These are phyloP conservation scores for Chelonus formosanus DNA, from an alignment of 2,888 invertebrate species.

Conservation along the genomic window DNA sequence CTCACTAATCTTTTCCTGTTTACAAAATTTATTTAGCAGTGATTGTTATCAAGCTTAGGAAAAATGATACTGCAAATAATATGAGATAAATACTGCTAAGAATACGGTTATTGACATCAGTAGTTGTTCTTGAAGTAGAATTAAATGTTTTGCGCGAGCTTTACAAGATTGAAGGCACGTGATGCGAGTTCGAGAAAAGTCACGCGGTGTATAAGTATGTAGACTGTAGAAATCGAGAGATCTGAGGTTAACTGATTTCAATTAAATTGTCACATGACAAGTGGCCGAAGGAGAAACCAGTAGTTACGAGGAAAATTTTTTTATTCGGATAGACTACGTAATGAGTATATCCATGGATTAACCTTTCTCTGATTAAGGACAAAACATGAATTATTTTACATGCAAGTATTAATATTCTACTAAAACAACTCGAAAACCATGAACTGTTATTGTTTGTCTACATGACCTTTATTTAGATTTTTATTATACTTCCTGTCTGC, in stretches of 20 bases:
- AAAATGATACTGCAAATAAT: neutral
- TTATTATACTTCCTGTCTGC: too few species aligned
- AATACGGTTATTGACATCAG: constrained; percentile 28
- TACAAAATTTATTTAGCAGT: neutral
- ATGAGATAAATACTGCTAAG: neutral
- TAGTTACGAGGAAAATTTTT: constrained; percentile 42
- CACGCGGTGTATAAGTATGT: constrained; percentile 5
- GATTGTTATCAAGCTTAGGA: neutral
- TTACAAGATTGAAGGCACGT: constrained; percentile 32
- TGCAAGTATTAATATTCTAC: neutral
- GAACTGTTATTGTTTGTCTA: too few species aligned
- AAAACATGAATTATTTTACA: neutral
- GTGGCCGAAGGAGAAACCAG: constrained; percentile 16
- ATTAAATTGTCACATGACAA: constrained; percentile 42
- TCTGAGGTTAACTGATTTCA: constrained; percentile 41
- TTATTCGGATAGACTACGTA: constrained; percentile 19
- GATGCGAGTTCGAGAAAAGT: constrained; percentile 34
- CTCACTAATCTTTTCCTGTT: too few species aligned
- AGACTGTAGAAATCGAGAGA: constrained; percentile 26
- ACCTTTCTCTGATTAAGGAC: constrained; percentile 1
- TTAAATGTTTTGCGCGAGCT: constrained; percentile 17
- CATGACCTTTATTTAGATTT: too few species aligned
- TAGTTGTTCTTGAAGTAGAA: neutral
- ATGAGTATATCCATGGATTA: constrained; percentile 25
- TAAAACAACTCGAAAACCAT: too few species aligned